Base-by-base conservation (phyloP, 2,797 vertebrate species). In the Characodon lateralis region DNA sequence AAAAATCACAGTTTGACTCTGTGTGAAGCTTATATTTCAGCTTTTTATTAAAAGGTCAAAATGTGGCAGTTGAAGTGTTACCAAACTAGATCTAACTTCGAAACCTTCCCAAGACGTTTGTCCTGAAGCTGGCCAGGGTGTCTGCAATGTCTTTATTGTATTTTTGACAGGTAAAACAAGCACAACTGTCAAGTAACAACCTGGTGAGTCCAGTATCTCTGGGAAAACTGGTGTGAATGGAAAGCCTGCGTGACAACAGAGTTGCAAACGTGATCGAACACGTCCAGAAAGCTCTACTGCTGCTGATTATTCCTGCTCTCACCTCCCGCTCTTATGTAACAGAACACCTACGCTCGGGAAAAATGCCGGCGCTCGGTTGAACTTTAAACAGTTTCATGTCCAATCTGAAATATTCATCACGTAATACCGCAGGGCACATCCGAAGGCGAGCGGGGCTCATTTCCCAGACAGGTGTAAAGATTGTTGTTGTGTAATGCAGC, bases 371-470 rank as follows among this genome's bases (percentile, higher is more conserved):
- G 65, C 78, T 9, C 55, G 26, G 66, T 46, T 79, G 80, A 82
- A 83, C 74, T 85, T 86, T 82, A 78, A 86, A 90, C 79, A 66
- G 78, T 58, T 78, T 79, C 83, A 22, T 66, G 71, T 84, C 70
- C 76, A 26, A 79, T 74, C 77, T 85, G 80, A 90, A 88, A 86
- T 91, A 87, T 87, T 87, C 72, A 80, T 85, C 66, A 24, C 78
- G 65, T 81, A 55, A 72, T 73, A 78, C 79, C 55, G 24, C 6
- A 2, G 84, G 82, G 77, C 76, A 66, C 78, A 84, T 87, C 74
- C 3, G 28, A 78, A 83, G 81, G 84, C 65, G 53, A 85, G 46
- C 72, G 13, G 68, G 69, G 80, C 84, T 77, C 48, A 26, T 83
- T 84, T 83, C 73, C 81, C 66, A 75, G 77, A 76, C 4, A 43